A percentile compares a stretch with the other conserved stretches of the same genome.
phyloP scores from a whole-genome alignment of 2,113 vertebrate species.

The Percopsis transmontana region DNA sequence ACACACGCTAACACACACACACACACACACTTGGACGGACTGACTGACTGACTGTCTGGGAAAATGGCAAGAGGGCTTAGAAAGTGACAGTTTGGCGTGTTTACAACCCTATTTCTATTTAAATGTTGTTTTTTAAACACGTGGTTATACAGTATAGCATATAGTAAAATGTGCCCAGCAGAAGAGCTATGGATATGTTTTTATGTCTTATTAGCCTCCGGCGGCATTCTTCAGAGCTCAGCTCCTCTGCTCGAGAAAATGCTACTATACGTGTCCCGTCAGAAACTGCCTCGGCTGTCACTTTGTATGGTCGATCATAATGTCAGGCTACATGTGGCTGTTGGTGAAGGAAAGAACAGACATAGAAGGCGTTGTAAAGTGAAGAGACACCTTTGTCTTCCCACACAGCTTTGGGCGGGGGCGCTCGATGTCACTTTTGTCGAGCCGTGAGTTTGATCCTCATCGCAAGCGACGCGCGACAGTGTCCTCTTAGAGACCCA shows the following conservation, averaged over 20 bases:
- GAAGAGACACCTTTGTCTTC: not conserved
- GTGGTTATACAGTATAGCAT: no score
- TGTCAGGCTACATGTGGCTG: no score
- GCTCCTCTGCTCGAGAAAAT: no score
- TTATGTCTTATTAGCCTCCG: no score
- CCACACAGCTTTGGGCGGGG: not conserved
- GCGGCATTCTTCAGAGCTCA: no score
- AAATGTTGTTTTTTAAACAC: no score
- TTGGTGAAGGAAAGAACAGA: no score
- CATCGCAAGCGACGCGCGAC: not conserved
- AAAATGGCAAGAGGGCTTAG: not conserved
- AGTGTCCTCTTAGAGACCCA: conserved; percentile 13
- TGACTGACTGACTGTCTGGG: not conserved
- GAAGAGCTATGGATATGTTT: no score
- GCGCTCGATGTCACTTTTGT: not conserved
- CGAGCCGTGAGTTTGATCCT: not conserved
- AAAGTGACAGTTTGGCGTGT: not conserved
- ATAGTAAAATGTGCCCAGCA: no score
- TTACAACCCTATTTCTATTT: no score
- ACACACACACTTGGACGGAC: not conserved
- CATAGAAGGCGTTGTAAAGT: no score
- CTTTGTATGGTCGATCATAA: not conserved
- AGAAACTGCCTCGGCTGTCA: not conserved
- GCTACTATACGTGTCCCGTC: not conserved
- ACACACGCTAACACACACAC: no score